Conservation (phyloP, 2,797 vertebrate species). For the Molossus alvarezi region DNA sequence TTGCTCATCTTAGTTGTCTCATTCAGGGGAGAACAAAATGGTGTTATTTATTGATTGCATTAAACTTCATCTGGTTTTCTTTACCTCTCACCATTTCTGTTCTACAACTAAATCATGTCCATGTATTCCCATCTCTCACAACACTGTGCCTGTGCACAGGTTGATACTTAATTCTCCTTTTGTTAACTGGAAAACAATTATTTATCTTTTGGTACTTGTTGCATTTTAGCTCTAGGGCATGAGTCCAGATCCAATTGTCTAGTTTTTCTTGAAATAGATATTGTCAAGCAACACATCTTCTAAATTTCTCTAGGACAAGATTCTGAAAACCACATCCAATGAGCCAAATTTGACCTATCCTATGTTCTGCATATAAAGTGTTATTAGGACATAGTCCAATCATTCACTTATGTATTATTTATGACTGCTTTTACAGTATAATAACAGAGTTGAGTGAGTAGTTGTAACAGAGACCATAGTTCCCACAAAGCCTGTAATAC, state of each 20-base stretch:
- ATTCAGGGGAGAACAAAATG: background rate
- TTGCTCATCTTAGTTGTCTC: background rate
- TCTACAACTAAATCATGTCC: background rate
- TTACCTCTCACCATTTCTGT: background rate
- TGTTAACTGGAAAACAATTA: background rate
- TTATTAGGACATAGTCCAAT: background rate
- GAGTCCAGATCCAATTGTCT: background rate
- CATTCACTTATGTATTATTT: background rate
- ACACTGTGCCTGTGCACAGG: background rate
- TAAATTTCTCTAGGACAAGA: background rate
- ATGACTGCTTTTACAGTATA: background rate
- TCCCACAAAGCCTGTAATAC: background rate
- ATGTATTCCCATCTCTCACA: background rate
- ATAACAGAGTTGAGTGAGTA: background rate
- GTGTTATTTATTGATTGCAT: background rate
- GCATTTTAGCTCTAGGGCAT: background rate
- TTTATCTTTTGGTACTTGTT: background rate
- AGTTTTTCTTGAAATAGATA: slow-evolving; percentile 5
- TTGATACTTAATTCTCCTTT: background rate
- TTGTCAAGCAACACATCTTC: background rate
- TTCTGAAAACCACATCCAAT: background rate
- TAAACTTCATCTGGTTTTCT: background rate
- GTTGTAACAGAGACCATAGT: background rate
- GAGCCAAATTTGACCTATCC: background rate
- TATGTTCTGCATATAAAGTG: background rate